These are phyloP conservation scores for Byasa hedistus DNA, from an alignment of 2,888 invertebrate genomes.

Conservation along the genomic window DNA sequence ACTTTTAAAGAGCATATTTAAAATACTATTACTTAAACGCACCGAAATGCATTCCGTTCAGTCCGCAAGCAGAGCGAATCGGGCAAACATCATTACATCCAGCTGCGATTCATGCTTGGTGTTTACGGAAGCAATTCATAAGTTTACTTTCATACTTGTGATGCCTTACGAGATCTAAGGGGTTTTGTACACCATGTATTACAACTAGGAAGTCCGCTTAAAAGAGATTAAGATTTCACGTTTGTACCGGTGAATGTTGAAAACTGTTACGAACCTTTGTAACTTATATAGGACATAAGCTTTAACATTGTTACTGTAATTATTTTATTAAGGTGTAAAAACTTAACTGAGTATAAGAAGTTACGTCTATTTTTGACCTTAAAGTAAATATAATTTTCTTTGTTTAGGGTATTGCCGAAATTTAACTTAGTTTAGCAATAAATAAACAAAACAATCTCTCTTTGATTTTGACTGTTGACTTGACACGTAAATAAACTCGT, in stretches of 20 bases:
- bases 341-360: too few relatives aligned
- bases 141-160: slow-evolving; percentile 11
- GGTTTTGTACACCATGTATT: slow-evolving; percentile 5
- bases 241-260: slow-evolving; percentile 15
- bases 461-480: too few relatives aligned
- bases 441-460: too few relatives aligned
- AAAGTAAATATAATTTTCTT: too few relatives aligned
- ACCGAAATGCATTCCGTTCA: not conserved
- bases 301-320: too few relatives aligned
- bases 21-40: slow-evolving; percentile 1
- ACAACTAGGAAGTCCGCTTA: slow-evolving; percentile 4
- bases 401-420: too few relatives aligned
- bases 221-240: slow-evolving; percentile 8
- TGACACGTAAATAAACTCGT: too few relatives aligned
- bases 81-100: not conserved
- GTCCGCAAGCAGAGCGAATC: slow-evolving; percentile 5
- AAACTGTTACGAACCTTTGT: not conserved
- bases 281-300: too few relatives aligned
- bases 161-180: slow-evolving; percentile 9
- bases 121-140: slow-evolving; percentile 10
- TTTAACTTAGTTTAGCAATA: too few relatives aligned
- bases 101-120: not conserved
- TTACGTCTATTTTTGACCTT: too few relatives aligned
- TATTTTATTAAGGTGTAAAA: too few relatives aligned
- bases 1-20: not conserved